phyloP scores from a whole-genome alignment of 2,113 vertebrate species.

The Bungarus multicinctus region DNA sequence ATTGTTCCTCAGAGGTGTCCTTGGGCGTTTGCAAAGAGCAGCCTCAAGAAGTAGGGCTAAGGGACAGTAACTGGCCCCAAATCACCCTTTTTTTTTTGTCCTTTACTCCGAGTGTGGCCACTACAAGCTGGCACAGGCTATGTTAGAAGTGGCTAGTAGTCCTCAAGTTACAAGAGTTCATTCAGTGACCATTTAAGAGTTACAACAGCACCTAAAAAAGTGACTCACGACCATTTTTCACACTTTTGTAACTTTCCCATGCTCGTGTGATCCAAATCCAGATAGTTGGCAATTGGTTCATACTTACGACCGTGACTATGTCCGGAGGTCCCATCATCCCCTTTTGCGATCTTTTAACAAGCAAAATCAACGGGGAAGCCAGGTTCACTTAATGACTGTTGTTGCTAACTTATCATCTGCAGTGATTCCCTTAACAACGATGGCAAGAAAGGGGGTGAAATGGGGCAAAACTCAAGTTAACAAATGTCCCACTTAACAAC shows the following conservation, averaged over 20 bases:
- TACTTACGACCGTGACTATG: background rate
- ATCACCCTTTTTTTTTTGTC: background rate
- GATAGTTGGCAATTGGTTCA: background rate
- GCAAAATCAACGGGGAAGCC: background rate
- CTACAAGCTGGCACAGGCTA: background rate
- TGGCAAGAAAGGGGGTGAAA: background rate
- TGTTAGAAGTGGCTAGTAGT: background rate
- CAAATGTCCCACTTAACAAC: background rate
- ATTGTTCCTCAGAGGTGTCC: background rate
- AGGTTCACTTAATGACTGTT: background rate
- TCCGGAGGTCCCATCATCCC: no score
- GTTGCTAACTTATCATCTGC: background rate
- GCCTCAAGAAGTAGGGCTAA: background rate
- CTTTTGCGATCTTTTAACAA: background rate
- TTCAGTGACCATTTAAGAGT: background rate
- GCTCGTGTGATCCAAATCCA: background rate
- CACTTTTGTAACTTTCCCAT: background rate
- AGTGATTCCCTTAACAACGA: background rate
- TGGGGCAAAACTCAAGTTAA: background rate
- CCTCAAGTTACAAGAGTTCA: background rate
- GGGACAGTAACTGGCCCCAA: background rate
- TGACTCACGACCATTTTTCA: background rate
- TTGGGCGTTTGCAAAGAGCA: background rate
- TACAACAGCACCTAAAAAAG: background rate
- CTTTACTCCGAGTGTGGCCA: background rate